Evolutionary conservation across 2,113 vertebrate species (phyloP).

Genomic region (Oxygymnocypris stewartii): DNA sequence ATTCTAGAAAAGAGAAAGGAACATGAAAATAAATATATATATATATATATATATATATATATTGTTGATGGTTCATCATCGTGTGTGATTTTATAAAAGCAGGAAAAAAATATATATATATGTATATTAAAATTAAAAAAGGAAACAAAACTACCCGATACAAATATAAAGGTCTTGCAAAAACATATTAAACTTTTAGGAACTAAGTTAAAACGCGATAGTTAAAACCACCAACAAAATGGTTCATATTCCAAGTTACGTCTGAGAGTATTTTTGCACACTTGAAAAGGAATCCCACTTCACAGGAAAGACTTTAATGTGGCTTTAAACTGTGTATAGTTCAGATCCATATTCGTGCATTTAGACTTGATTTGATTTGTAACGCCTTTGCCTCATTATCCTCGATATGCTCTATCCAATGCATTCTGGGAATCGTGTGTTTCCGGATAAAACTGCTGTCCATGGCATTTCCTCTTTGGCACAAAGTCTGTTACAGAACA

Average conservation of each 20-base stretch:
- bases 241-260: conserved; percentile 70
- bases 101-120: conserved; percentile 71
- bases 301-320: conserved; percentile 46
- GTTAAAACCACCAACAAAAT: conserved; percentile 55
- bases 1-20: conserved; percentile 68
- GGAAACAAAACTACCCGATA: conserved; percentile 62
- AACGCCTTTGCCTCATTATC: conserved; percentile 36
- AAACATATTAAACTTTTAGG: conserved; percentile 58
- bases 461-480: conserved; percentile 46
- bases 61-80: conserved; percentile 81
- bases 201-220: conserved; percentile 61
- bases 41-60: conserved; percentile 72
- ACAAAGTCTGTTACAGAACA: conserved; percentile 37
- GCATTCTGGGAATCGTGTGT: conserved; percentile 45
- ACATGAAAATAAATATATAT: conserved; percentile 76
- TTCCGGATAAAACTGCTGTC: conserved; percentile 34
- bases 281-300: conserved; percentile 63
- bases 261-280: conserved; percentile 78
- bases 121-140: conserved; percentile 74
- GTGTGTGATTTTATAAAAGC: conserved; percentile 81
- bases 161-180: conserved; percentile 14
- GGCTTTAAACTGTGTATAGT: conserved; percentile 55
- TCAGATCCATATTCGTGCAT: conserved; percentile 42
- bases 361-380: conserved; percentile 53
- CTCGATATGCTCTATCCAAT: conserved; percentile 15